Conservation (phyloP, 2,797 vertebrate species). For the Novumbra hubbsi region DNA sequence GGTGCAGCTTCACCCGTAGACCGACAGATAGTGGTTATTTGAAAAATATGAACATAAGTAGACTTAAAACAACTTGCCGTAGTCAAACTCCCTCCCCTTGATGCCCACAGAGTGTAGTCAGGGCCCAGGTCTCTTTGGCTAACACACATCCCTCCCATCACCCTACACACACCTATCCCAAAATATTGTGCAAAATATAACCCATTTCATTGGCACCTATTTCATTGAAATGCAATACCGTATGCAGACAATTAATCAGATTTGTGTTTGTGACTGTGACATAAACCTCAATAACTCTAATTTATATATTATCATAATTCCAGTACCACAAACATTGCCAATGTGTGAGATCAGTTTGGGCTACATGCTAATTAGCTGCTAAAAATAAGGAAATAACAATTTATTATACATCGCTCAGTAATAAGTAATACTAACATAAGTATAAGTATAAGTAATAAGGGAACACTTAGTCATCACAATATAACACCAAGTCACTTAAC, state of each 20-base stretch:
- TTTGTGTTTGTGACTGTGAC: constrained; percentile 12
- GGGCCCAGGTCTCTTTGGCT: neutral
- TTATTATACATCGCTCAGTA: too few relatives aligned
- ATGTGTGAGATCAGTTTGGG: neutral
- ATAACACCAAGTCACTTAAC: too few relatives aligned
- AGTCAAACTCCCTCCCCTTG: too few relatives aligned
- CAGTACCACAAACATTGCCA: neutral
- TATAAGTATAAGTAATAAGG: too few relatives aligned
- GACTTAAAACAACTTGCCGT: too few relatives aligned
- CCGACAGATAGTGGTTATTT: too few relatives aligned
- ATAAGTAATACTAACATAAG: too few relatives aligned
- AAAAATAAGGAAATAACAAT: constrained; percentile 46
- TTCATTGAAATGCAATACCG: constrained; percentile 34
- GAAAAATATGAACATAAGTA: too few relatives aligned
- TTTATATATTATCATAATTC: constrained; percentile 21
- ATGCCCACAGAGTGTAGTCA: too few relatives aligned
- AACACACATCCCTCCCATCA: neutral
- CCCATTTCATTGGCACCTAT: constrained; percentile 48
- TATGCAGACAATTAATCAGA: constrained; percentile 28
- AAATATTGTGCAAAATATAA: constrained; percentile 20
- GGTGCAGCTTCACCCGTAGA: too few relatives aligned
- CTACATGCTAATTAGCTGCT: constrained; percentile 45
- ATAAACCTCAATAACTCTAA: constrained; percentile 33
- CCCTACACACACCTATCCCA: constrained; percentile 2
- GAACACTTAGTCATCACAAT: too few relatives aligned